Base-by-base conservation (phyloP, 2,113 vertebrate genomes). In the Dicerorhinus sumatrensis region DNA sequence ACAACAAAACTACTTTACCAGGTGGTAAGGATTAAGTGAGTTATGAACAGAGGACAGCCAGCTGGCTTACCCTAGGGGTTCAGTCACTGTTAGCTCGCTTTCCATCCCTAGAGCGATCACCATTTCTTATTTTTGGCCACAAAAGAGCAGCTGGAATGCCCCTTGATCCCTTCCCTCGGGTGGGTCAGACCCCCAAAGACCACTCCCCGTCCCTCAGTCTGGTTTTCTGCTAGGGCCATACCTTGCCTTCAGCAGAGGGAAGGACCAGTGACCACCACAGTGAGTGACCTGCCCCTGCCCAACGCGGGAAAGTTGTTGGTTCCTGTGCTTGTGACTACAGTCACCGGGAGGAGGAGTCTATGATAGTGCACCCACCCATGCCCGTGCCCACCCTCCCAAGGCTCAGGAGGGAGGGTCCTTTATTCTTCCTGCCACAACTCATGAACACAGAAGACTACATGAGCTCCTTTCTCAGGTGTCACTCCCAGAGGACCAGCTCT, bases 361-460 rank as follows among this genome's bases (percentile, higher is more conserved):
- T 25, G 20, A 29, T 2, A 9, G 58, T 25, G 17, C 0, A 1
- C 16, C 58, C 21, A 16, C 16, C 58, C 21, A 16, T 8, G 10
- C 12, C 4, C 60, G 48, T 25, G 13, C 54, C 25, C 11, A 54
- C 46, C 65, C 39, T 42, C 17, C n/a, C 29, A 67, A 79, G 58
- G 31, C 51, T 7, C 31, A 33, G 58, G 6, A 42, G 70, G 11
- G 27, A 54, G 51, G 60, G 18, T 4, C 17, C 67, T 87, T 73
- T 27, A 18, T 18, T 23, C 16, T 69, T 94, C 48, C 42, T 23
- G 31, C 20, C 42, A 17, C n/a, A 11, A 11, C 14, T 82, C n/a
- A 65, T 25, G 62, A 72, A 33, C 20, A 2, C 17, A 80, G 86
- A 31, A 31, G 63, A 20, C 33, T 6, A 2, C 16, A 16, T 7